Base-by-base conservation (phyloP, 2,888 invertebrate species). In the Apoderus coryli region DNA sequence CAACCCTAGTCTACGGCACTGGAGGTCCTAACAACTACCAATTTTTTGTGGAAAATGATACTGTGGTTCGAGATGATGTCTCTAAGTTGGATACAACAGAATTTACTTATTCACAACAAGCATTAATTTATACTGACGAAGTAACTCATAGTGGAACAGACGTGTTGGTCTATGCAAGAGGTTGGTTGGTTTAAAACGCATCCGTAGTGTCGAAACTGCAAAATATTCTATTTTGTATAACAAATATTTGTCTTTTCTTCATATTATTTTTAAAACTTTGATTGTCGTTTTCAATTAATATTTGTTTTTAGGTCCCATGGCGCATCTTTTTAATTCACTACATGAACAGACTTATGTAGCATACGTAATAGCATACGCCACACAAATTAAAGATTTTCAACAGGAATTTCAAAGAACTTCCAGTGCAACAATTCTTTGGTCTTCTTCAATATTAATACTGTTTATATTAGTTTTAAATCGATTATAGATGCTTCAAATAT, bases 261-360 rank as follows among this genome's bases (percentile, higher is more conserved):
- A n/a, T n/a, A n/a, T n/a, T n/a, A n/a, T n/a, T n/a, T n/a, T n/a
- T n/a, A n/a, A n/a, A n/a, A n/a, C n/a, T n/a, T n/a, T n/a, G n/a
- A n/a, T n/a, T n/a, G n/a, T n/a, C n/a, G n/a, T n/a, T n/a, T n/a
- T n/a, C n/a, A n/a, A n/a, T n/a, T n/a, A n/a, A 4, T 28, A 11
- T 15, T 26, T 22, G 16, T 29, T 60, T 61, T 10, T 58, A 84
- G 90, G 92, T 38, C 90, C 93, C 1, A 75, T 76, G 68, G 70
- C 88, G 0, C 86, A 92, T 56, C 61, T 93, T 4, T 82, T 93
- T 52, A 81, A 84, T 52, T 77, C 75, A 22, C 75, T 85, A 0
- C 89, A 90, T 51, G 92, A 93, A 50, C 92, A 93, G 54, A 78
- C 78, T 47, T 90, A 82, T 53, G 79, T 92, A 4, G 81, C 80